Percentiles rank a stretch among this genome's conserved stretches.
These are phyloP conservation scores for Apamea epomidion DNA, from an alignment of 2,888 invertebrate genomes.

Conservation along the genomic window DNA sequence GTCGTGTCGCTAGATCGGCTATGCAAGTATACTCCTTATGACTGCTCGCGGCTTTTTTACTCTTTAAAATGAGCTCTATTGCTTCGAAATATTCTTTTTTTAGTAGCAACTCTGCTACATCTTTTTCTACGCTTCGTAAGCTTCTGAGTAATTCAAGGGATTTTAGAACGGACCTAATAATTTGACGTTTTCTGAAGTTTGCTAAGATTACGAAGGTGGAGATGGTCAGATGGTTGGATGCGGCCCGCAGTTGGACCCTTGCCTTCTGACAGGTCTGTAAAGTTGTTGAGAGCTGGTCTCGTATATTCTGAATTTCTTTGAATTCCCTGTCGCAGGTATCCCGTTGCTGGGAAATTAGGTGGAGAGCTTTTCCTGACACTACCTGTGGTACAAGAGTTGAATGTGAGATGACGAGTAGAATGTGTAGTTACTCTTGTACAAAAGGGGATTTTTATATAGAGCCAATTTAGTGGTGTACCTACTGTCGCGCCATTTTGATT, in stretches of 20 bases:
- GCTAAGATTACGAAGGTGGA: slow-evolving; percentile 97
- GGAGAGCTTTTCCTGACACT: slow-evolving; percentile 97
- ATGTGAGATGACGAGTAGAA: neutral
- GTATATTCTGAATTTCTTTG: slow-evolving; percentile 93
- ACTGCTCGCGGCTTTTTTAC: slow-evolving; percentile 95
- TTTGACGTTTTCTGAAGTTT: slow-evolving; percentile 96
- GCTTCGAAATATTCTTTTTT: slow-evolving; percentile 97
- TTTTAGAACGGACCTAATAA: slow-evolving; percentile 94
- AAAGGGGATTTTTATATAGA: neutral
- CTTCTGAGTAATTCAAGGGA: slow-evolving; percentile 90
- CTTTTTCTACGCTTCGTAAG: slow-evolving; percentile 95
- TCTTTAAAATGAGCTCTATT: slow-evolving; percentile 96
- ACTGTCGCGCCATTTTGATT: neutral
- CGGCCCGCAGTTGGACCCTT: slow-evolving; percentile 93
- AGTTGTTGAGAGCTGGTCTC: slow-evolving; percentile 92
- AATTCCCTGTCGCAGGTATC: slow-evolving; percentile 96
- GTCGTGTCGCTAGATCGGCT: slow-evolving; percentile 95
- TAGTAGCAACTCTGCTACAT: slow-evolving; percentile 94
- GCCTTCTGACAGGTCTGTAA: slow-evolving; percentile 93
- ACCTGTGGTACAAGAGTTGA: slow-evolving; percentile 86
- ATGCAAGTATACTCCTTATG: slow-evolving; percentile 98
- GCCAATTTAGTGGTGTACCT: neutral
- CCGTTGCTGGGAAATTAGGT: slow-evolving; percentile 97
- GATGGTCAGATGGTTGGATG: slow-evolving; percentile 95
- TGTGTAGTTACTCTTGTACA: neutral